phyloP scores from a whole-genome alignment of 2,888 invertebrate genomes.

The Euphydryas editha region DNA sequence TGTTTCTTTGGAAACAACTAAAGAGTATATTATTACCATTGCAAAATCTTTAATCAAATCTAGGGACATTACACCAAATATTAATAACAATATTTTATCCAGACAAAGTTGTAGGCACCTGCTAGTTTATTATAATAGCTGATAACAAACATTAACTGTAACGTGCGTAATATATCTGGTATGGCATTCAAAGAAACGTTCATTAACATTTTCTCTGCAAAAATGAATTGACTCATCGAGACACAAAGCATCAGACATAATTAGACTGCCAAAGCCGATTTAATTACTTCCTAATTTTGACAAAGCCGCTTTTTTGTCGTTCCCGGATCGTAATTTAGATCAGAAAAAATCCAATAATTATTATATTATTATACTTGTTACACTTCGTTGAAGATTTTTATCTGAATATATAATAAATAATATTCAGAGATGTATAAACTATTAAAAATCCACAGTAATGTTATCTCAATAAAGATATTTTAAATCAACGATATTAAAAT shows the following conservation, averaged over 20 bases:
- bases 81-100: too few relatives aligned
- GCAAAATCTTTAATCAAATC: too few relatives aligned
- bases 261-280: constrained; percentile 65
- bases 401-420: too few relatives aligned
- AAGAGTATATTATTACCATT: too few relatives aligned
- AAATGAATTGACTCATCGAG: constrained; percentile 56
- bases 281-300: constrained; percentile 81
- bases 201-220: constrained; percentile 24
- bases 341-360: constrained; percentile 46
- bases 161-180: constrained; percentile 2
- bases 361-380: constrained; percentile 5
- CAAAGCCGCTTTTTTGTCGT: constrained; percentile 65
- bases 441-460: too few relatives aligned
- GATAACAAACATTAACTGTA: neutral
- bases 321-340: constrained; percentile 55
- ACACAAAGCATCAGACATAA: constrained; percentile 60
- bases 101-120: too few relatives aligned
- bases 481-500: too few relatives aligned
- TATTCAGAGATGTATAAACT: too few relatives aligned
- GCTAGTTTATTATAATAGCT: neutral
- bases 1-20: too few relatives aligned
- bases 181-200: constrained; percentile 19
- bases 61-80: too few relatives aligned
- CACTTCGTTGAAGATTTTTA: constrained; percentile 4
- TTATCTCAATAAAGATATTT: too few relatives aligned